A percentile compares a stretch with the other conserved stretches of the same genome.
phyloP scores from a whole-genome alignment of 2,888 invertebrate genomes.

The Leuctra nigra region DNA sequence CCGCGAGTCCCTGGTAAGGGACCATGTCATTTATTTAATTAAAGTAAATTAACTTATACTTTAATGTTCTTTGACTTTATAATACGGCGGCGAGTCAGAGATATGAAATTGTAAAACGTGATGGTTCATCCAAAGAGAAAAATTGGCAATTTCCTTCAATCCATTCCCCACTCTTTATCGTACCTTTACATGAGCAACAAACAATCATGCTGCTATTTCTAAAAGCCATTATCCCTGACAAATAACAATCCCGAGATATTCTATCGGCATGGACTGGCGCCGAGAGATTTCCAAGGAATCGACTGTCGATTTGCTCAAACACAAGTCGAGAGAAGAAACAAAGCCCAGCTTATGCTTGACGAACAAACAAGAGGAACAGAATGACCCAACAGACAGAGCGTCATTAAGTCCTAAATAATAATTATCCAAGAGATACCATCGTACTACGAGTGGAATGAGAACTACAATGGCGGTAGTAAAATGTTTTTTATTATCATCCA shows the following conservation, averaged over 20 bases:
- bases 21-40: conserved; percentile 30
- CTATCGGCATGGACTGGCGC: too few species aligned
- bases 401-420: conserved; percentile 10
- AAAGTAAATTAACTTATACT: conserved; percentile 29
- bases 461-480: conserved; percentile 10
- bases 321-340: neutral
- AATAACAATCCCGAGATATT: neutral
- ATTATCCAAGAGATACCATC: conserved; percentile 10
- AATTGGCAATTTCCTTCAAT: neutral
- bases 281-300: neutral
- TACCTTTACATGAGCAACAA: neutral
- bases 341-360: neutral
- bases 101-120: conserved; percentile 1
- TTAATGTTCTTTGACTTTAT: conserved; percentile 15
- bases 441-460: neutral
- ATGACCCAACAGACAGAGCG: neutral
- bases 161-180: neutral
- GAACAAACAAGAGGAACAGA: neutral
- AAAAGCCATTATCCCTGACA: neutral
- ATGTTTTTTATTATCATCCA: conserved; percentile 8
- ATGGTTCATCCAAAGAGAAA: neutral
- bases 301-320: neutral
- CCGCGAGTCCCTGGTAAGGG: neutral
- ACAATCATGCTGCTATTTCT: neutral
- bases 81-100: neutral